Conservation (phyloP, 2,888 invertebrate genomes). For the Leptothorax acervorum region DNA sequence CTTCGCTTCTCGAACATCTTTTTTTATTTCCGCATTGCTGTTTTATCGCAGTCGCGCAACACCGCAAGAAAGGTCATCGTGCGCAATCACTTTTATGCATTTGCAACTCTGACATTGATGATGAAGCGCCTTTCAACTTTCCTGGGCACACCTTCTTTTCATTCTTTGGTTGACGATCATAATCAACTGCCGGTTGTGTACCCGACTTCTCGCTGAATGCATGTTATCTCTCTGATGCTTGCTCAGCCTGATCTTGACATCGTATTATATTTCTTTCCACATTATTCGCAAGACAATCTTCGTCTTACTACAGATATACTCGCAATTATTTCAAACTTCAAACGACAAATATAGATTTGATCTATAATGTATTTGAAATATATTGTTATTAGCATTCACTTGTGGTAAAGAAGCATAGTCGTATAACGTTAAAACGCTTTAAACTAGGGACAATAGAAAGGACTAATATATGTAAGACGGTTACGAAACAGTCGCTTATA, state of each 20-base stretch:
- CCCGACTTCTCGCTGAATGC: constrained; percentile 38
- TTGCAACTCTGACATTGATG: constrained; percentile 65
- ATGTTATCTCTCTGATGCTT: constrained; percentile 60
- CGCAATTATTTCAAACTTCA: background rate
- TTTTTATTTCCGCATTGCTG: constrained; percentile 59
- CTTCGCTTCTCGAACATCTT: background rate
- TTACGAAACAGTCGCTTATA: constrained; percentile 7
- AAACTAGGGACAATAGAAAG: background rate
- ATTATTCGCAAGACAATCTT: background rate
- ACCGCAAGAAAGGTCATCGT: constrained; percentile 58
- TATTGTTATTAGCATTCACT: background rate
- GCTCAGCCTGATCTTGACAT: constrained; percentile 4
- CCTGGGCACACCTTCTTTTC: constrained; percentile 64
- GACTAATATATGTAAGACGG: background rate
- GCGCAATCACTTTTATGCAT: constrained; percentile 65
- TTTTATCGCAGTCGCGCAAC: constrained; percentile 49
- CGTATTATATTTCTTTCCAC: constrained; percentile 32
- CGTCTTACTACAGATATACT: background rate
- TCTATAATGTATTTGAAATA: background rate
- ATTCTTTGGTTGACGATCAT: constrained; percentile 49
- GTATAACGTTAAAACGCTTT: background rate
- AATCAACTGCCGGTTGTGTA: constrained; percentile 51
- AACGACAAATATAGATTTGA: background rate
- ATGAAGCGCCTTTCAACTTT: constrained; percentile 70
- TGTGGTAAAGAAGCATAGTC: background rate